Conservation (phyloP, 2,888 invertebrate species). For the Chalcosyrphus nemorum region DNA sequence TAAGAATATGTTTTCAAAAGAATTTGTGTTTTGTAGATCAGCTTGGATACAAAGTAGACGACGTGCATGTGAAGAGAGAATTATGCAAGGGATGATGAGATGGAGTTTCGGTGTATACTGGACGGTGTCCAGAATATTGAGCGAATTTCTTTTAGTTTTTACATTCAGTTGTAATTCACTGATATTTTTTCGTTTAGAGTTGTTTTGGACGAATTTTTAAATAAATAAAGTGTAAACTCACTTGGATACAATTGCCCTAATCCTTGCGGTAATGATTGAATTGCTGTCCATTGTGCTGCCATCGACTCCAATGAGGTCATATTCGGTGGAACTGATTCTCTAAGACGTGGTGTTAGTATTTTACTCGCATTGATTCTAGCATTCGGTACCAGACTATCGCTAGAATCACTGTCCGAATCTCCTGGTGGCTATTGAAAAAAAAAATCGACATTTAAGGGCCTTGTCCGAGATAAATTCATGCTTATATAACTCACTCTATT, state of each 20-base stretch:
- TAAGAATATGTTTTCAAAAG: no score
- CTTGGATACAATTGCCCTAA: slow-evolving; percentile 77
- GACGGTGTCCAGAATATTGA: no score
- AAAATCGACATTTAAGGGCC: background rate
- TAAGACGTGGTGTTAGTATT: slow-evolving; percentile 77
- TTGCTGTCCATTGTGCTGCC: slow-evolving; percentile 86
- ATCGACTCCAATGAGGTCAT: slow-evolving; percentile 86
- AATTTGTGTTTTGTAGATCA: no score
- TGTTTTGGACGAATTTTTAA: no score
- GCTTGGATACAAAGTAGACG: no score
- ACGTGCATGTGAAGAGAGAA: no score
- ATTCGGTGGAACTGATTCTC: slow-evolving; percentile 79
- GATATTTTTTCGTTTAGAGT: no score
- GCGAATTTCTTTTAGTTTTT: no score
- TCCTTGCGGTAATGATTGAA: slow-evolving; percentile 83
- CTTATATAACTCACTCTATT: slow-evolving; percentile 76
- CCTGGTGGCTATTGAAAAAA: slow-evolving; percentile 34
- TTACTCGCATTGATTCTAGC: slow-evolving; percentile 76
- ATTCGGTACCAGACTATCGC: slow-evolving; percentile 83
- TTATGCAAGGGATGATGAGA: no score
- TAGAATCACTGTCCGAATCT: slow-evolving; percentile 87
- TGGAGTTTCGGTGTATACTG: no score
- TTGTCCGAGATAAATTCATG: background rate
- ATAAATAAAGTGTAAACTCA: no score
- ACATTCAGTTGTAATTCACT: no score